Base-by-base conservation (phyloP, 2,113 vertebrate species). In the Xiphophorus maculatus region DNA sequence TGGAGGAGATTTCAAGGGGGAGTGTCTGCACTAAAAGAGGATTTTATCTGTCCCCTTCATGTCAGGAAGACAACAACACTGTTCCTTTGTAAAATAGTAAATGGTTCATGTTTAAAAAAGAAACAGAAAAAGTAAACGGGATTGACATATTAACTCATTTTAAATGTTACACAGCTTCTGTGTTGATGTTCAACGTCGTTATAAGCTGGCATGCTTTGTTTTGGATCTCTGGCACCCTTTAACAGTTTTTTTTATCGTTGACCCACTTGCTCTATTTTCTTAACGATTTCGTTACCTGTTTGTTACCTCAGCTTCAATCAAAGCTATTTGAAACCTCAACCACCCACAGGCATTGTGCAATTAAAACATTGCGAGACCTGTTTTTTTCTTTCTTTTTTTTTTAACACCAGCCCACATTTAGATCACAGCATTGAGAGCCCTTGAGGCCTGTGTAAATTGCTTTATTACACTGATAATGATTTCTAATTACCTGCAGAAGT, bases 291-390 rank as follows among this genome's bases (percentile, higher is more conserved):
- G 78, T 90, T 89, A 91, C 89, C 82, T 90, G 86, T 87, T 84
- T 90, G 76, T 89, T 86, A 88, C 80, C 86, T 87, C 87, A 88
- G 72, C 77, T 68, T 71, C 79, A 91, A 87, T 90, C 87, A 89
- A 71, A 88, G 89, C 76, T 70, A 90, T 87, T 84, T 87, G 88
- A 91, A 90, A 91, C 89, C 89, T 80, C 74, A 78, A 74, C 69
- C 85, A 83, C 84, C 87, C 83, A 85, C 75, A 71, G 89, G 88
- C 85, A 77, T 63, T 25, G 4, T 74, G 80, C 85, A 89, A 88
- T 89, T 88, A 92, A 83, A 71, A 79, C 86, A 84, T 77, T 69
- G 78, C 89, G 84, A 92, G 87, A 91, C 84, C 83, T 65, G 71
- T 69, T 51, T 88, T 81, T 14, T 66, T n/a, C 67, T 66, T 88